Evolutionary conservation across 2,113 vertebrate species (phyloP), one percentile per base, ranked within the genome.

Genomic region (Salvator merianae): DNA sequence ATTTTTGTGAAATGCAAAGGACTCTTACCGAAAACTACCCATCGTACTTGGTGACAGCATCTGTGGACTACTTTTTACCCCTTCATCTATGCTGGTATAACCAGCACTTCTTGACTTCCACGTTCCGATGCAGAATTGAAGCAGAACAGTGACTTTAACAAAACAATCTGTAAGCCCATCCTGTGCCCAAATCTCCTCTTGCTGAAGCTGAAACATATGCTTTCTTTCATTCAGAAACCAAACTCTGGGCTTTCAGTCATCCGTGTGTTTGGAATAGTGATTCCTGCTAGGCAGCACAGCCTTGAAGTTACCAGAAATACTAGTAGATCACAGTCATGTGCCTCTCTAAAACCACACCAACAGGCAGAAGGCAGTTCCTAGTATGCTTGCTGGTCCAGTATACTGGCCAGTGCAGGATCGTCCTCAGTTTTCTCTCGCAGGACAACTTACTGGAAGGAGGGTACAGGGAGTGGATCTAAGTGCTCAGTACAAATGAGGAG

Each of bases 161-260:
- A 83, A 53, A 30, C 74, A 84, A 38, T 30, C 9, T 47, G 32
- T 26, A 69, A 6, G 18, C 26, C 13, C 34, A 20, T 32, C 55
- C 50, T 43, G 55, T n/a, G 53, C 30, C 24, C 82, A 84, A 68
- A 43, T 20, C 40, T 75, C 68, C 69, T 22, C n/a, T 77, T 26
- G 26, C 74, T 40, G 50, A 77, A 69, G 69, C 47, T 74, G 47
- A 77, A 9, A 71, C 1, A 2, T 18, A 32, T 66, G 72, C 79
- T 22, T 76, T 43, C 1, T 69, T 1, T 0, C 36, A 3, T 16
- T 59, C n/a, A 65, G 82, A 55, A 53, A 1, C 0, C 74, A 81
- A 66, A n/a, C 3, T 1, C 0, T 0, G 3, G 55, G 1, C 18
- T 13, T 65, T 36, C 0, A 16, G 80, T 53, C 63, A 28, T 4